Conservation (phyloP, 2,888 invertebrate genomes). For the Drepana falcataria region DNA sequence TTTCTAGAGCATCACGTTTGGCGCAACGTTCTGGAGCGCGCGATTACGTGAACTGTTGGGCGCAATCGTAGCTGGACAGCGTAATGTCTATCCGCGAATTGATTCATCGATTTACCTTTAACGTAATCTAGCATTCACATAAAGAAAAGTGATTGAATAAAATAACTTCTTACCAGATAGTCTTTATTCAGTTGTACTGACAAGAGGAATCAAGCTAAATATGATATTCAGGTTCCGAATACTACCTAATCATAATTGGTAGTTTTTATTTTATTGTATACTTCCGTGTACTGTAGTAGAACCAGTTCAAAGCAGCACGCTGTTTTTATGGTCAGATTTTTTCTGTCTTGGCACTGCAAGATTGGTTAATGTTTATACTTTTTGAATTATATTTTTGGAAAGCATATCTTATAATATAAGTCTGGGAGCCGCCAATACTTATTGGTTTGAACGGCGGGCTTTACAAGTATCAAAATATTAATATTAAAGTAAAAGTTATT, state of each 20-base stretch:
- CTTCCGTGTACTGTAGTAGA: not conserved
- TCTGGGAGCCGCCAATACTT: not conserved
- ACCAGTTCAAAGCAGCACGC: not conserved
- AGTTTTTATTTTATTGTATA: not conserved
- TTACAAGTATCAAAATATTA: conserved; percentile 1
- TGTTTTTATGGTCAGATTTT: not conserved
- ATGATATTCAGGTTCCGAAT: not conserved
- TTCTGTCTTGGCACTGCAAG: not conserved
- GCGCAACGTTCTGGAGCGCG: no score
- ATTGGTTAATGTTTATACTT: not conserved
- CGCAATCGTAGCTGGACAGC: no score
- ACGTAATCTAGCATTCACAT: no score
- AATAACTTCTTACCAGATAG: no score
- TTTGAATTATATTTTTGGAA: not conserved
- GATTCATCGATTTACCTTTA: no score
- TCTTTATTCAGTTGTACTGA: no score
- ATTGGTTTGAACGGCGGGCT: not conserved
- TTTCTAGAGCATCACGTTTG: no score
- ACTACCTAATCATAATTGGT: not conserved
- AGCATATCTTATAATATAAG: not conserved
- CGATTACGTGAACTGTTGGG: no score
- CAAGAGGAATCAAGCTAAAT: not conserved
- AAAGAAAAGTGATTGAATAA: no score
- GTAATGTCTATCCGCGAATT: no score
- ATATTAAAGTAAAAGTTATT: conserved; percentile 14